Conservation (phyloP, 2,888 invertebrate genomes). For the Rugalucina vietnamica region DNA sequence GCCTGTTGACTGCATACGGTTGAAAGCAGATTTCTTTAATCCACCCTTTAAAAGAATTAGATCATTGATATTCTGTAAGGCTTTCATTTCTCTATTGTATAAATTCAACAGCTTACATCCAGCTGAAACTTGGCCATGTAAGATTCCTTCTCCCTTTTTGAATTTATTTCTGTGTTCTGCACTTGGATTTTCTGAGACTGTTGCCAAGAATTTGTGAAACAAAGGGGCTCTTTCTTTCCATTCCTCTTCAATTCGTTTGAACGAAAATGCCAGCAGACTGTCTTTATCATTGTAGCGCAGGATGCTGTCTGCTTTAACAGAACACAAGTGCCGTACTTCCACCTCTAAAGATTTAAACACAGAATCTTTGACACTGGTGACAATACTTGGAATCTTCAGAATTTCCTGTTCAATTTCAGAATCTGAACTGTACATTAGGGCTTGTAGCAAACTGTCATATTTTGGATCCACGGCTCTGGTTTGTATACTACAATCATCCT, state of each 20-base stretch:
- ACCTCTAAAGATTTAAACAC: not conserved
- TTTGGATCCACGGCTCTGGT: not conserved
- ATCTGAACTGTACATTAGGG: not conserved
- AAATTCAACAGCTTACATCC: constrained; percentile 7
- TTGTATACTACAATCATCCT: not conserved
- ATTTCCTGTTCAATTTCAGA: not conserved
- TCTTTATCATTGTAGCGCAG: not conserved
- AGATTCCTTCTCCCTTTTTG: not conserved
- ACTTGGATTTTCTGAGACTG: not conserved
- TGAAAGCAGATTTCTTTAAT: constrained; percentile 1
- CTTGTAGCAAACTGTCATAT: not conserved
- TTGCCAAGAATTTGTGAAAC: not conserved
- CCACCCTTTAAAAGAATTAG: not conserved
- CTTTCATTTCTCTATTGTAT: constrained; percentile 7
- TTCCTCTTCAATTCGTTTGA: not conserved
- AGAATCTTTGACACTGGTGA: not conserved
- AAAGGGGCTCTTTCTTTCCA: not conserved
- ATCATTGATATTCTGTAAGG: not conserved
- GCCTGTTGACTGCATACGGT: not conserved
- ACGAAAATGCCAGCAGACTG: not conserved
- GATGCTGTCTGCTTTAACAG: not conserved
- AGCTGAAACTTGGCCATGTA: constrained; percentile 11
- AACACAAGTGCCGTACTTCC: not conserved
- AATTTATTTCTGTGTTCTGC: not conserved
- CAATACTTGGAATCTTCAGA: not conserved